These are phyloP conservation scores for Metridium senile DNA, from an alignment of 92 coral and sea anemone species.

Conservation along the genomic window DNA sequence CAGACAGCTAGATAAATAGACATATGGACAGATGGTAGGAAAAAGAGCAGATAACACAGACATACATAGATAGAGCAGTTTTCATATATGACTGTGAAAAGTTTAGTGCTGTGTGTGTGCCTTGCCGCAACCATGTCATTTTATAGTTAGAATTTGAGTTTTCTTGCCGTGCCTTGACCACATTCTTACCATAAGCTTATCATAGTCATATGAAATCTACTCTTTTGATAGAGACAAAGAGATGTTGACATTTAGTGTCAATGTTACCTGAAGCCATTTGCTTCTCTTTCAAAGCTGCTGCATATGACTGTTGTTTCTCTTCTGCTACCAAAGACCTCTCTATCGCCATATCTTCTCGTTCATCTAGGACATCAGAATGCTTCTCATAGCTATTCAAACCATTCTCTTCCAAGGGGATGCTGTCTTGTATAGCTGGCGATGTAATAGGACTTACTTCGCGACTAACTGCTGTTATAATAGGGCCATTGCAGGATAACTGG, in stretches of 20 bases:
- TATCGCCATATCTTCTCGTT: conserved; percentile 77
- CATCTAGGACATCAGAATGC: conserved; percentile 71
- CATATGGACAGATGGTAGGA: too few species aligned
- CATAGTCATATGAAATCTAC: too few species aligned
- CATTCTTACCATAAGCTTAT: too few species aligned
- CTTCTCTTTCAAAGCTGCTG: conserved; percentile 75
- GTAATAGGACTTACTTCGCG: conserved; percentile 37
- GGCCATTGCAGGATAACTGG: conserved; percentile 6
- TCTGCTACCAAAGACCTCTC: conserved; percentile 72
- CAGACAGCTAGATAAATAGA: not conserved
- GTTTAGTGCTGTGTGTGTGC: too few species aligned
- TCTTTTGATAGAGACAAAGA: too few species aligned
- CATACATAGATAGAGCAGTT: too few species aligned
- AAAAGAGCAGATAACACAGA: too few species aligned
- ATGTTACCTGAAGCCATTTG: conserved; percentile 31
- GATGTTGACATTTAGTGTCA: not conserved
- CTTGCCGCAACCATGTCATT: too few species aligned
- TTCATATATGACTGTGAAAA: too few species aligned
- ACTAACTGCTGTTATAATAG: conserved; percentile 32
- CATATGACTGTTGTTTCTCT: conserved; percentile 88
- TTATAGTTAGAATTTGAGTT: too few species aligned
- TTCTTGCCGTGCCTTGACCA: too few species aligned
- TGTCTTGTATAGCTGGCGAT: conserved; percentile 24
- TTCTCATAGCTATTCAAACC: conserved; percentile 20
- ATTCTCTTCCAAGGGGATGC: conserved; percentile 1